phyloP scores from a whole-genome alignment of 1,140 invertebrate genomes.

The Rhynchophorus ferrugineus region DNA sequence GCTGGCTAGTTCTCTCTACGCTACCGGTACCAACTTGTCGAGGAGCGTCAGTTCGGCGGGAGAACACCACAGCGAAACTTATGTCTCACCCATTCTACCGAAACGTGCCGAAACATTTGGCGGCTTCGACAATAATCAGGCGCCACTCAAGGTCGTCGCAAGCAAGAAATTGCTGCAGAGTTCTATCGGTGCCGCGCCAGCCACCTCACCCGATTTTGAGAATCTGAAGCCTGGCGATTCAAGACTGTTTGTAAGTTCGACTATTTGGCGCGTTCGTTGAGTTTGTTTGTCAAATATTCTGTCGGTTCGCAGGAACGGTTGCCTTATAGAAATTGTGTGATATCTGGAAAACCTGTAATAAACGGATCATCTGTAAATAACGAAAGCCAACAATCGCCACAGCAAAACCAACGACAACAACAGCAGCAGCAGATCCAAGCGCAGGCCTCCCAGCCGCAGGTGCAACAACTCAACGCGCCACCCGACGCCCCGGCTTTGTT shows the following conservation, averaged over 20 bases:
- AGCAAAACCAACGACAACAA: slow-evolving; percentile 13
- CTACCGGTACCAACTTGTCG: slow-evolving; percentile 67
- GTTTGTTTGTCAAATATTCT: slow-evolving; percentile 1
- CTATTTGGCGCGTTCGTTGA: not conserved
- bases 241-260: slow-evolving; percentile 37
- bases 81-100: slow-evolving; percentile 74
- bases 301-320: slow-evolving; percentile 45
- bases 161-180: slow-evolving; percentile 36
- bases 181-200: slow-evolving; percentile 26
- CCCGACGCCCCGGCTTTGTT: slow-evolving; percentile 41
- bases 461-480: slow-evolving; percentile 15
- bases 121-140: slow-evolving; percentile 73
- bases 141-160: slow-evolving; percentile 34
- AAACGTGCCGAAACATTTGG: slow-evolving; percentile 91
- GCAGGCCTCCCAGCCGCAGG: not conserved
- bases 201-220: slow-evolving; percentile 36
- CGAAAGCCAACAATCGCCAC: slow-evolving; percentile 18
- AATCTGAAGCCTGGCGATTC: slow-evolving; percentile 38
- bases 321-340: slow-evolving; percentile 45
- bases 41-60: slow-evolving; percentile 87
- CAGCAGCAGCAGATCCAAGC: slow-evolving; percentile 6
- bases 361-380: slow-evolving; percentile 31
- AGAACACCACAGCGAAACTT: slow-evolving; percentile 77
- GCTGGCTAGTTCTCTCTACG: slow-evolving; percentile 61
- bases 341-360: slow-evolving; percentile 33